Percentiles rank a stretch among this genome's conserved stretches.
Conservation (phyloP, 2,113 vertebrate species). For the Sus scrofa region DNA sequence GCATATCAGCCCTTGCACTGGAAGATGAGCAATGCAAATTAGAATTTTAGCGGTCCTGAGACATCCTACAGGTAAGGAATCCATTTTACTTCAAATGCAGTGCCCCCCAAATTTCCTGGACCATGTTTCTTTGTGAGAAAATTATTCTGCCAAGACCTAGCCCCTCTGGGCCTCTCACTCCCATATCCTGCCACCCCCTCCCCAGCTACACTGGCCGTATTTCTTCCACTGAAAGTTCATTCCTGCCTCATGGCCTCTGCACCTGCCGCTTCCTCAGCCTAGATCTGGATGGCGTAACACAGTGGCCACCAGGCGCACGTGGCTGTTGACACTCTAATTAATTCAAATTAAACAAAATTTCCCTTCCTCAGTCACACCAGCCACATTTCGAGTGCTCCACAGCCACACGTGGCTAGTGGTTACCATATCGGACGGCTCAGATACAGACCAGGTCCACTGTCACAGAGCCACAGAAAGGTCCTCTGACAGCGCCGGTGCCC, state of each 20-base stretch:
- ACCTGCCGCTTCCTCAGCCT: not conserved
- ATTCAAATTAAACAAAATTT: not conserved
- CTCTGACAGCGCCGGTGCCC: rapidly evolving
- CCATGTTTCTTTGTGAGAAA: not conserved
- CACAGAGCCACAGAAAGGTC: rapidly evolving
- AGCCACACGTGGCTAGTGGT: rapidly evolving
- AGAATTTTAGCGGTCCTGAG: not conserved
- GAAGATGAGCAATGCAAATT: rapidly evolving
- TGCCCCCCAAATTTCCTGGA: not conserved
- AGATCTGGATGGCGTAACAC: rapidly evolving
- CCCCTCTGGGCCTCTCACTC: not conserved
- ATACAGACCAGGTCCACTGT: rapidly evolving
- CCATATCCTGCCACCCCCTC: not conserved
- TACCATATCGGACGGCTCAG: rapidly evolving
- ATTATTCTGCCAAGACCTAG: not conserved
- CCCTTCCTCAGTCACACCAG: not conserved
- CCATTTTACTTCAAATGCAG: not conserved
- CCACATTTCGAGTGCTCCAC: rapidly evolving
- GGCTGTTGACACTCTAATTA: not conserved
- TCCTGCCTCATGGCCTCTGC: not conserved
- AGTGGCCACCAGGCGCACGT: rapidly evolving
- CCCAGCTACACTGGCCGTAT: not conserved
- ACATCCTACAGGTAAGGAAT: not conserved
- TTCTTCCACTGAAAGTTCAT: not conserved
- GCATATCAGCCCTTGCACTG: no score